Base-by-base conservation (phyloP, 2,797 vertebrate genomes). In the Channallabes apus region DNA sequence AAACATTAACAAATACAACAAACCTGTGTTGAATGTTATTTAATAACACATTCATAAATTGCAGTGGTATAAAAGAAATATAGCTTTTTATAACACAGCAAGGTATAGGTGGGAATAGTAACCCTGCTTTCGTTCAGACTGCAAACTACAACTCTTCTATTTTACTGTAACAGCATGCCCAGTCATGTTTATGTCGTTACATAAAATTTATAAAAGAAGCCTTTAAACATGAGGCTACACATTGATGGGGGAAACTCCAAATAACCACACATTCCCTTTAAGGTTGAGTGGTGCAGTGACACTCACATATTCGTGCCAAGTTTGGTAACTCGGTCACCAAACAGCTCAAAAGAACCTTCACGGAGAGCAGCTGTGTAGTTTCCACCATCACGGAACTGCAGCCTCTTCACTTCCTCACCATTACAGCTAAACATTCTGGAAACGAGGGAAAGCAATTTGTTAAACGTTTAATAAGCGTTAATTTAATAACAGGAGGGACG, bases 271-370 rank as follows among this genome's bases (percentile, higher is more conserved):
- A 51, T 80, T 65, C 78, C 38, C 41, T 62, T 51, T 65, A 29
- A 54, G 41, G 24, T 15, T 67, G 20, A 62, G 58, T 9, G 18
- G 11, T 67, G 27, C 41, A 73, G 4, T 77, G 22, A 41, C 20
- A 89, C 96, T 97, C 93, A 99, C 98, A 99, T 99, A 80, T 99
- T 99, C 83, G 97, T 99, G 90, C 98, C 98, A 58, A 99, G 95
- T 91, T 97, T 99, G 89, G 97, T 96, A 89, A 97, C 94, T 89
- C 98, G 93, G 89, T 99, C 98, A 90, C 98, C 98, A 91, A 96
- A 97, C 84, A 98, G 94, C 62, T 99, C 97, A 83, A 97, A 98
- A 54, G 97, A 99, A 73, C 97, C 98, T 93, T 99, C 97, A 41
- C 94, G 96, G 17, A 94, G 91, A 18, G 97, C 95, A 64, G 91